Conservation (phyloP, 2,797 vertebrate genomes). For the Gephyroberyx darwinii region DNA sequence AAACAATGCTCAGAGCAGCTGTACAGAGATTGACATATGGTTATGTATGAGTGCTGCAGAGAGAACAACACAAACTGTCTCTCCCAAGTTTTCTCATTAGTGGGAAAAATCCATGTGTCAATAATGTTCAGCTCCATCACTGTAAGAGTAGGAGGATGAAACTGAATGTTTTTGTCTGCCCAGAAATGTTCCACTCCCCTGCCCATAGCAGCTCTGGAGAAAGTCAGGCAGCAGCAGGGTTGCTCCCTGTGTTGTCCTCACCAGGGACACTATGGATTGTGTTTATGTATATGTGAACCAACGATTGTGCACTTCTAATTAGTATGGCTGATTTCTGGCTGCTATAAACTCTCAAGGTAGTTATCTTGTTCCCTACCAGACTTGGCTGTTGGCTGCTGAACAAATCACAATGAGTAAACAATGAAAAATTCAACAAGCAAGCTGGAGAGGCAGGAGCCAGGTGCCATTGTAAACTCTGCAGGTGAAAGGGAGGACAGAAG, state of each 20-base stretch:
- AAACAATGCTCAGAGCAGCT: slow-evolving; percentile 1
- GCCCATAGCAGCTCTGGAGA: slow-evolving; percentile 27
- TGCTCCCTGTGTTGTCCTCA: slow-evolving; percentile 44
- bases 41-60: not conserved
- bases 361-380: slow-evolving; percentile 40
- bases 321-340: slow-evolving; percentile 64
- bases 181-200: slow-evolving; percentile 37
- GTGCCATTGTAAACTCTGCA: slow-evolving; percentile 58
- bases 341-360: slow-evolving; percentile 53
- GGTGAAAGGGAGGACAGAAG: slow-evolving; percentile 58
- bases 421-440: slow-evolving; percentile 73
- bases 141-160: slow-evolving; percentile 27
- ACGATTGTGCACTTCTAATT: slow-evolving; percentile 65
- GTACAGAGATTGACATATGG: not conserved
- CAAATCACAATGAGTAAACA: slow-evolving; percentile 54
- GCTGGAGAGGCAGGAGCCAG: slow-evolving; percentile 60
- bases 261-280: slow-evolving; percentile 50
- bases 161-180: slow-evolving; percentile 20
- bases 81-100: slow-evolving; percentile 42
- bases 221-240: slow-evolving; percentile 33
- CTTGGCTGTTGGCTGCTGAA: slow-evolving; percentile 53
- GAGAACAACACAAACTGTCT: not conserved
- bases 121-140: slow-evolving; percentile 28
- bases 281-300: slow-evolving; percentile 60
- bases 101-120: slow-evolving; percentile 15